A percentile compares a stretch with the other conserved stretches of the same genome.
These are phyloP conservation scores for Shinisaurus crocodilurus DNA, from an alignment of 2,113 vertebrate species.

Conservation along the genomic window DNA sequence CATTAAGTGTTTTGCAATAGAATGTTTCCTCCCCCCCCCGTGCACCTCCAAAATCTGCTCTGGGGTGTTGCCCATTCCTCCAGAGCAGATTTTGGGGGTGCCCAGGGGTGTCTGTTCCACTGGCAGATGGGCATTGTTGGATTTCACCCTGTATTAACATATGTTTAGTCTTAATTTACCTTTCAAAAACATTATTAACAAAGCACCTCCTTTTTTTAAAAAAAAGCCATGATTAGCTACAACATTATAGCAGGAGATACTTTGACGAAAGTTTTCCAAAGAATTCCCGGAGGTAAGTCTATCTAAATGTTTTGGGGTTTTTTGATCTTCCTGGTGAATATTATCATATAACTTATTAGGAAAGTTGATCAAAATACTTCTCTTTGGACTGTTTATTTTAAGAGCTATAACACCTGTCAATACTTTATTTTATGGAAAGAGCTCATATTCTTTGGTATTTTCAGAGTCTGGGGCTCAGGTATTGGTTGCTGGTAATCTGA, in stretches of 20 bases:
- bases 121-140: too few species aligned
- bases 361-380: slow-evolving; percentile 1
- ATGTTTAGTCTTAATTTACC: slow-evolving; percentile 5
- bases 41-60: neutral
- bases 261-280: slow-evolving; percentile 93
- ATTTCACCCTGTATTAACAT: neutral
- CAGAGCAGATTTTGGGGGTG: neutral
- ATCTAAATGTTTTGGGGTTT: neutral
- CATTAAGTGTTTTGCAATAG: neutral
- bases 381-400: neutral
- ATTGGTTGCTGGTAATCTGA: neutral
- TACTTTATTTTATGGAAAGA: neutral
- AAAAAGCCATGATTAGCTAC: slow-evolving; percentile 96
- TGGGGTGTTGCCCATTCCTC: neutral
- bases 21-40: neutral
- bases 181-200: slow-evolving; percentile 30
- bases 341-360: neutral
- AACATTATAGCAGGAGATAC: slow-evolving; percentile 95
- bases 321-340: neutral
- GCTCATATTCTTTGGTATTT: neutral
- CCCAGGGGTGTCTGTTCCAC: neutral
- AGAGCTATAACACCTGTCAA: neutral
- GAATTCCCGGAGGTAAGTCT: slow-evolving; percentile 90
- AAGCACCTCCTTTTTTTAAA: slow-evolving; percentile 40
- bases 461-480: neutral